Conservation (phyloP, 2,888 invertebrate species). For the Phasia obesa region DNA sequence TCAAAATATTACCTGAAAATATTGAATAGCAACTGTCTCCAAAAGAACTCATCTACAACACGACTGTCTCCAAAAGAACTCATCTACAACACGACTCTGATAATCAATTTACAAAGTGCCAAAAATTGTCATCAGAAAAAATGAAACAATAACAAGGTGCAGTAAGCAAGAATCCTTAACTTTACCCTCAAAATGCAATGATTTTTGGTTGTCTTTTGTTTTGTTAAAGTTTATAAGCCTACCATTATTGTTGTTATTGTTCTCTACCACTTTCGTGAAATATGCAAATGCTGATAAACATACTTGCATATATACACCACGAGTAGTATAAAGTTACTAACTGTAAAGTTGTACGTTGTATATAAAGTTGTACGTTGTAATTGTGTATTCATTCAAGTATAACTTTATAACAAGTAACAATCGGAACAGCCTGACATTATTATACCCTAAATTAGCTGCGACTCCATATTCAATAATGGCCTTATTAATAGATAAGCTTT, state of each 20-base stretch:
- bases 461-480: too few species aligned
- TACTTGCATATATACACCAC: neutral
- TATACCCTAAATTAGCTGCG: too few species aligned
- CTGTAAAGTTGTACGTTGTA: neutral
- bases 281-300: slow-evolving; percentile 31
- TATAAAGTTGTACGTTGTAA: neutral
- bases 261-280: slow-evolving; percentile 36
- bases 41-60: too few species aligned
- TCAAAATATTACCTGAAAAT: too few species aligned
- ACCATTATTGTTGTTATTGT: slow-evolving; percentile 4
- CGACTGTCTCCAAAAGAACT: too few species aligned
- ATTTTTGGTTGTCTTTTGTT: slow-evolving; percentile 30
- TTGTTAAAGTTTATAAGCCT: slow-evolving; percentile 17
- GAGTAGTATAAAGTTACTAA: neutral
- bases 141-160: slow-evolving; percentile 4
- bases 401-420: too few species aligned
- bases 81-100: neutral
- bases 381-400: neutral
- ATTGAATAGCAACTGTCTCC: too few species aligned
- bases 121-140: slow-evolving; percentile 4
- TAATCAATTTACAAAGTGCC: neutral
- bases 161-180: slow-evolving; percentile 47
- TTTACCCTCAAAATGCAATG: slow-evolving; percentile 53
- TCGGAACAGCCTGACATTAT: too few species aligned
- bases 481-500: too few species aligned